Base-by-base conservation (phyloP, 2,113 vertebrate genomes). In the Melanostigma gelatinosum region DNA sequence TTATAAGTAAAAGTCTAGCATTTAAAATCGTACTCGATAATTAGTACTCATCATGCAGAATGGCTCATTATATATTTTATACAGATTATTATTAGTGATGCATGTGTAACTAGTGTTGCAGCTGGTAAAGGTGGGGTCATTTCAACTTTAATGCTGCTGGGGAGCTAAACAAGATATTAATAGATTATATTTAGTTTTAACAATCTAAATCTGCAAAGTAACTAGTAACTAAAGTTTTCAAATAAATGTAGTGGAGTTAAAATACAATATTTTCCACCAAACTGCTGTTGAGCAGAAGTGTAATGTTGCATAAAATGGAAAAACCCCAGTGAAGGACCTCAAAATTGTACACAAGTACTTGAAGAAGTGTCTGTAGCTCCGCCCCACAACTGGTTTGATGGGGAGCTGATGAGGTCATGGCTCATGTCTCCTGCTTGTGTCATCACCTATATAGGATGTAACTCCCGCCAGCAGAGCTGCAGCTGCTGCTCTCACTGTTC, bases 361-460 rank as follows among this genome's bases (percentile, higher is more conserved):
- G 2, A 29, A 24, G 16, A 29, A 18, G 15, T 66, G 13, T 7
- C 9, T 44, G 10, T 0, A 24, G 4, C 18, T 16, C 10, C 40
- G 46, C 24, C 38, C 15, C 8, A 44, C 40, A 4, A 66, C 15
- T 67, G 82, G 85, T 84, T 83, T 87, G 86, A 88, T 86, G 82
- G 73, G 48, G 78, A 79, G 75, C 75, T 72, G 85, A 83, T 90
- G 89, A 90, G 90, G 89, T 93, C 89, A 90, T 80, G 83, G 85
- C 85, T 88, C 79, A 80, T 81, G 90, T 85, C 83, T 91, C 72
- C 73, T 73, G 84, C 79, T 85, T 88, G 85, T 84, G 68, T 91
- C 85, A 87, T 85, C 89, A 84, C 82, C 88, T 91, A 82, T 91
- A 82, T 86, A 86, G 61, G 80, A 86, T 63, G 75, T 73, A 75